Conservation (phyloP, 2,888 invertebrate species). For the Cheilosia vernalis region DNA sequence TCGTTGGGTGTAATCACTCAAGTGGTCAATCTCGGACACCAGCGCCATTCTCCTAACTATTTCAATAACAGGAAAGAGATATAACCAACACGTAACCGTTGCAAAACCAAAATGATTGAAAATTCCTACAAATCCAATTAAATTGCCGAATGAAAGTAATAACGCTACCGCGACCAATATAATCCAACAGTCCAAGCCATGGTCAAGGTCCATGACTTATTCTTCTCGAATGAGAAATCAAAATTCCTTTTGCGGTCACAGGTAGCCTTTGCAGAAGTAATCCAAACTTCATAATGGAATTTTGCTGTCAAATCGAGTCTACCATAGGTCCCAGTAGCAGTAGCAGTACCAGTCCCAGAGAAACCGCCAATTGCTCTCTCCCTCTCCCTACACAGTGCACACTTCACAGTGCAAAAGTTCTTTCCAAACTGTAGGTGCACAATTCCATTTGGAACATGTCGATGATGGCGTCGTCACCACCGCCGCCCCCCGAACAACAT, state of each 20-base stretch:
- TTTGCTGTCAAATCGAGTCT: constrained; percentile 62
- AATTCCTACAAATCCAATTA: constrained; percentile 50
- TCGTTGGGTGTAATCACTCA: too few relatives aligned
- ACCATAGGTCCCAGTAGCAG: background rate
- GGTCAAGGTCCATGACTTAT: constrained; percentile 69
- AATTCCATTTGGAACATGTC: constrained; percentile 60
- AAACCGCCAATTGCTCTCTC: constrained; percentile 60
- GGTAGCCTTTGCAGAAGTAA: constrained; percentile 60
- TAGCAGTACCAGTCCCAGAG: background rate
- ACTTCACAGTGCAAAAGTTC: background rate
- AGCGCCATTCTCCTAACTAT: background rate
- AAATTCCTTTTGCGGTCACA: constrained; percentile 68
- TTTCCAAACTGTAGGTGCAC: constrained; percentile 12
- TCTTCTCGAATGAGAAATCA: constrained; percentile 49
- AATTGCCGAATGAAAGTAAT: constrained; percentile 62
- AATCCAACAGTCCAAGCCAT: constrained; percentile 12
- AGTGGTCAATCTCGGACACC: background rate
- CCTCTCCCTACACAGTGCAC: background rate
- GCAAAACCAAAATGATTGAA: constrained; percentile 38
- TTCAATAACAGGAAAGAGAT: background rate
- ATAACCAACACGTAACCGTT: constrained; percentile 29
- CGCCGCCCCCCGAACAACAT: constrained; percentile 38
- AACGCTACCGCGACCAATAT: background rate
- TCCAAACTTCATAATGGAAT: constrained; percentile 73
- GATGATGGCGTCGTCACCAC: constrained; percentile 32